phyloP scores from a whole-genome alignment of 2,113 vertebrate species.

The Desmodus rotundus region DNA sequence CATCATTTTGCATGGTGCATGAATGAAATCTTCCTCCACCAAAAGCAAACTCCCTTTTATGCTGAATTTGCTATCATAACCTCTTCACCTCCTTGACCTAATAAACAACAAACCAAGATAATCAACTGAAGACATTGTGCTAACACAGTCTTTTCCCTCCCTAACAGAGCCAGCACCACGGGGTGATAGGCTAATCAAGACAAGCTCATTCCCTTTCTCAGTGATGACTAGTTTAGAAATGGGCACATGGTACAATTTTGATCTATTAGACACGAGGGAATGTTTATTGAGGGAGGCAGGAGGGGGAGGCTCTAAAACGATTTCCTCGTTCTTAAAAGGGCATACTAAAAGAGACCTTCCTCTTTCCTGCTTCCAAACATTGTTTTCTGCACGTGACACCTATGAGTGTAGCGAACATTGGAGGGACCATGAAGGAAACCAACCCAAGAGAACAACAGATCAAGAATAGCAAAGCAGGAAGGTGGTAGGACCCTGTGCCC shows the following conservation, averaged over 20 bases:
- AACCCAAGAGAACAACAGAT: neutral
- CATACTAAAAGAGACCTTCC: neutral
- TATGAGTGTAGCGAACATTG: neutral
- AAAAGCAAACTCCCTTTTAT: neutral
- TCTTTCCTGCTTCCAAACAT: neutral
- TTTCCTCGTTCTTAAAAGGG: neutral
- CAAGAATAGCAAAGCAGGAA: constrained; percentile 15
- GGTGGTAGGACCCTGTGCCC: neutral
- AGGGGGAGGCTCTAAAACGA: neutral
- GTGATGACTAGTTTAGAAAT: neutral
- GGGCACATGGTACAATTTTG: neutral
- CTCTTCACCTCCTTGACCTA: neutral
- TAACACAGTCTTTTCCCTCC: neutral
- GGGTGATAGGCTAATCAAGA: constrained; percentile 19
- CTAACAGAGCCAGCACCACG: neutral
- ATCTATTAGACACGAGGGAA: neutral
- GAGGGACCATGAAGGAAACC: neutral
- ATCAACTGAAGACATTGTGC: neutral
- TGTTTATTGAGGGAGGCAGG: neutral
- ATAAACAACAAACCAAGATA: neutral
- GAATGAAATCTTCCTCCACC: neutral
- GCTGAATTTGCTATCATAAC: neutral
- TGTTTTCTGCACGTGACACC: neutral
- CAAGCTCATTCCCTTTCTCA: neutral
- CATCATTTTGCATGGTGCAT: neutral